phyloP scores from a whole-genome alignment of 2,113 vertebrate genomes.

The cat (Felis catus) region F.catus_Fca126_mat1.0 CM031412.1:42717001-42717500 shows the following conservation, averaged over 20 bases:
- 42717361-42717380: constrained; percentile 68
- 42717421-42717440: constrained; percentile 59
- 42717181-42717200: constrained; percentile 9
- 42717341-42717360: constrained; percentile 28
- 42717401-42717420: constrained; percentile 64
- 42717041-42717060: constrained; percentile 15
- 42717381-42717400: constrained; percentile 65
- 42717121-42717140: neutral
- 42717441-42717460: constrained; percentile 71
- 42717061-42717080: constrained; percentile 14
- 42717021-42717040: neutral
- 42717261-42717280: neutral
- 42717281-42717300: neutral
- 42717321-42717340: neutral
- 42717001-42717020: neutral
- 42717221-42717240: neutral
- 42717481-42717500: constrained; percentile 76
- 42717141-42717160: neutral
- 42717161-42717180: neutral
- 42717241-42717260: neutral
- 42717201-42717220: neutral
- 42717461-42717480: constrained; percentile 74
- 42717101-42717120: neutral
- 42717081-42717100: neutral
- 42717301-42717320: neutral